Percentiles rank a stretch among this genome's conserved stretches.
Evolutionary conservation across 2,888 invertebrate species (phyloP).

Genomic region (Cyclophora albipunctata): DNA sequence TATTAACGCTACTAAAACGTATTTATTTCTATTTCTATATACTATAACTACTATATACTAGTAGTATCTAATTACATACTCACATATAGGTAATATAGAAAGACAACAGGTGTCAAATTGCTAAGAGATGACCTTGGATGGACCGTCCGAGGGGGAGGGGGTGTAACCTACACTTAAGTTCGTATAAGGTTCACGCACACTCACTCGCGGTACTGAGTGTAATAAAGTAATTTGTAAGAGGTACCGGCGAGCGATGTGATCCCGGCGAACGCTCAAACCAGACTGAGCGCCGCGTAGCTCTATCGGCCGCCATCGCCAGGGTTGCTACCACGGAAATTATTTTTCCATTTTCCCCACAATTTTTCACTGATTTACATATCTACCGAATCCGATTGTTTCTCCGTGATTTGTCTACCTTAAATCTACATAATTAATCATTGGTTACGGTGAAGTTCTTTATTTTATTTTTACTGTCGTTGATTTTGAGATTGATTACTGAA

Average conservation of each 20-base stretch:
- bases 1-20: too few relatives aligned
- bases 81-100: conserved; percentile 40
- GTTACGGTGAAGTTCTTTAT: too few relatives aligned
- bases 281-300: conserved; percentile 40
- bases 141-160: conserved; percentile 33
- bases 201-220: conserved; percentile 50
- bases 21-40: too few relatives aligned
- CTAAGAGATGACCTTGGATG: conserved; percentile 54
- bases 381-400: too few relatives aligned
- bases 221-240: conserved; percentile 30
- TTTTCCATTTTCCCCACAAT: conserved; percentile 19
- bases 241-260: conserved; percentile 29
- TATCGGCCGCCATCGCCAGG: conserved; percentile 41
- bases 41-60: too few relatives aligned
- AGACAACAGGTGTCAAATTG: conserved; percentile 65
- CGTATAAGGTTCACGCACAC: conserved; percentile 50
- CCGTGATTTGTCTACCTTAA: too few relatives aligned
- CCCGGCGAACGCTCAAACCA: conserved; percentile 41
- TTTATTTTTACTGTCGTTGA: too few relatives aligned
- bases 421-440: too few relatives aligned
- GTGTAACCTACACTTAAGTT: conserved; percentile 42
- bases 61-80: conserved; percentile 33
- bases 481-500: too few relatives aligned
- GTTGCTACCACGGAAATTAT: conserved; percentile 42
- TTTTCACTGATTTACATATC: too few relatives aligned